Evolutionary conservation across 2,888 invertebrate genomes (phyloP).

Genomic region (Scaptomyza polygonia): DNA sequence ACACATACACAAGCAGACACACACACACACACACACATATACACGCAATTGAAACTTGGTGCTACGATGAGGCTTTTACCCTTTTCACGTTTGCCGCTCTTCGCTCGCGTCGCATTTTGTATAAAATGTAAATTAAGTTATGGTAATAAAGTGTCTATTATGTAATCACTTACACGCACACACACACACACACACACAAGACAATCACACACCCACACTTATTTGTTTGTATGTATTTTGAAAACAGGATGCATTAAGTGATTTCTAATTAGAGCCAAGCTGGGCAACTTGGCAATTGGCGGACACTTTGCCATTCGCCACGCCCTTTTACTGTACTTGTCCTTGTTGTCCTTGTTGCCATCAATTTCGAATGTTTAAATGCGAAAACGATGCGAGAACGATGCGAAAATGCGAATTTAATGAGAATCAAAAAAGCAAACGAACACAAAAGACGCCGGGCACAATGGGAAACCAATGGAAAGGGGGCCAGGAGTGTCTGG

Average conservation of each 20-base stretch:
- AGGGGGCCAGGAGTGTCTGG: background rate
- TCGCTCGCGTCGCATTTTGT: slow-evolving; percentile 65
- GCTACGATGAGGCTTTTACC: slow-evolving; percentile 44
- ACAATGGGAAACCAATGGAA: background rate
- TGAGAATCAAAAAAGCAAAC: slow-evolving; percentile 20
- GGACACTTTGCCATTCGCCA: slow-evolving; percentile 3
- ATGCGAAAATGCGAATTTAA: slow-evolving; percentile 24
- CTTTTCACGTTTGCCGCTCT: slow-evolving; percentile 56
- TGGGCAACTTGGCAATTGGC: slow-evolving; percentile 17
- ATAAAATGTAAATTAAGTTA: slow-evolving; percentile 75
- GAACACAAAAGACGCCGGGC: slow-evolving; percentile 8
- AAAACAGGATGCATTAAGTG: slow-evolving; percentile 60
- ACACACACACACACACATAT: slow-evolving; percentile 14
- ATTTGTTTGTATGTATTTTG: slow-evolving; percentile 11
- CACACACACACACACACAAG: slow-evolving; percentile 1
- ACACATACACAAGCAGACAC: slow-evolving; percentile 8
- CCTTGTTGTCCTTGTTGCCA: background rate
- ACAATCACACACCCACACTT: background rate
- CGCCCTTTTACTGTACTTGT: slow-evolving; percentile 2
- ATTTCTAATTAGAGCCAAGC: slow-evolving; percentile 56
- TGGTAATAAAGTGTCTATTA: slow-evolving; percentile 76
- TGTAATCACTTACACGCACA: slow-evolving; percentile 52
- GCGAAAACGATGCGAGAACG: slow-evolving; percentile 6
- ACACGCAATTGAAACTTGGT: background rate
- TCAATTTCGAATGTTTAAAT: slow-evolving; percentile 17